Evolutionary conservation across 2,113 vertebrate genomes (phyloP), one percentile per base, ranked within the genome.

Genomic region (Elachura formosa): DNA sequence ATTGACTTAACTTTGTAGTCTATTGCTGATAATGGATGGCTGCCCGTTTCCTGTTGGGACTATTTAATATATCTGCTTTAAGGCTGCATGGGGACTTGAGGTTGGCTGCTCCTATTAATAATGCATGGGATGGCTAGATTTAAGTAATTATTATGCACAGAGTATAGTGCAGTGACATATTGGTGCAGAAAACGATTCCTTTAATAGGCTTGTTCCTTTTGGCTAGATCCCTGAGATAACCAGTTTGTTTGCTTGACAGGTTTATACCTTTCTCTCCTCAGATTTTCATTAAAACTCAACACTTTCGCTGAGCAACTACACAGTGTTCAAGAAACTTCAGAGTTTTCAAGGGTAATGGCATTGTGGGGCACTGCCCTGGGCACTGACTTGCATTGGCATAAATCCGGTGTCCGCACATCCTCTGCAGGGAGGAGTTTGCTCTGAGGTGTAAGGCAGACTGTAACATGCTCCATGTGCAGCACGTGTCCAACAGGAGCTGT

Each of bases 121-220:
- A 96, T 94, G 95, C 92, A 96, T 94, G 33, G 75, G 24, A 88
- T 90, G 85, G 51, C 79, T 93, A 61, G 72, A 81, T 96, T 94
- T 90, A 90, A 93, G 95, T 78, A 93, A 95, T 96, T 91, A 90
- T 95, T 96, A 95, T 97, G 82, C 79, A 67, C 25, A 55, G 68
- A 75, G 52, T 84, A 95, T 81, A 80, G 87, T 64, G 56, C 82
- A 86, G 90, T 96, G 96, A 92, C 92, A 90, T 90, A 95, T 75
- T 88, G 92, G 52, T 86, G 87, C 92, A 95, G 93, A 88, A 93
- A 94, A 86, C 0, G 3, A 86, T 93, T 94, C 75, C 72, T 96
- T 94, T 91, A 96, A 94, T 93, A 90, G 79, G 92, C 56, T 95
- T 93, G 64, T 90, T 96, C 85, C 72, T 96, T 95, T 90, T 88